Evolutionary conservation across 2,888 invertebrate species (phyloP).

Genomic region (Bedellia somnulentella): DNA sequence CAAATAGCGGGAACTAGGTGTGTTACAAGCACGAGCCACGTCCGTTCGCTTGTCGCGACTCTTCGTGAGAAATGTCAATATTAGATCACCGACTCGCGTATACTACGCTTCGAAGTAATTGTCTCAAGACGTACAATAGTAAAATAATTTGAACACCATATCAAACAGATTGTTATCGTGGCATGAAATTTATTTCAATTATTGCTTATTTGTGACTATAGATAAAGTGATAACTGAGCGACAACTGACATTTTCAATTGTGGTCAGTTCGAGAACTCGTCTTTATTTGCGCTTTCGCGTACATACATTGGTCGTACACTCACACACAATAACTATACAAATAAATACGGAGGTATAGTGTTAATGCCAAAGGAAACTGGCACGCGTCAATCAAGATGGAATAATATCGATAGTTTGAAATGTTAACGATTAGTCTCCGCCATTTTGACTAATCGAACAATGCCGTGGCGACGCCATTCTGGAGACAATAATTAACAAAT

Average conservation of each 20-base stretch:
- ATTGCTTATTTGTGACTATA: too few relatives aligned
- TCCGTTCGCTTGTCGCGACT: slow-evolving; percentile 23
- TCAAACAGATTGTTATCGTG: too few relatives aligned
- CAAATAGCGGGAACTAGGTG: slow-evolving; percentile 18
- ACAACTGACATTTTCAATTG: too few relatives aligned
- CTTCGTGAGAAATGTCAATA: slow-evolving; percentile 58
- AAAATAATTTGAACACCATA: too few relatives aligned
- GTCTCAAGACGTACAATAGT: slow-evolving; percentile 42
- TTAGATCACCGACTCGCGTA: slow-evolving; percentile 32
- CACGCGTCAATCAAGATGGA: slow-evolving; percentile 58
- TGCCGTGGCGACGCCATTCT: slow-evolving; percentile 49
- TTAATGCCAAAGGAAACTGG: slow-evolving; percentile 42
- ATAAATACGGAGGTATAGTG: slow-evolving; percentile 50
- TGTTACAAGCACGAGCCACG: slow-evolving; percentile 34
- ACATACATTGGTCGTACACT: too few relatives aligned
- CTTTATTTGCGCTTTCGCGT: slow-evolving; percentile 52
- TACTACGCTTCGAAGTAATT: slow-evolving; percentile 51
- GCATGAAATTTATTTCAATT: too few relatives aligned
- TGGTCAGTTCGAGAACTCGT: slow-evolving; percentile 43
- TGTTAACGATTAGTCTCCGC: slow-evolving; percentile 52
- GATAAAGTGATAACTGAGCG: too few relatives aligned
- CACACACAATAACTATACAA: too few relatives aligned
- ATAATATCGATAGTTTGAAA: slow-evolving; percentile 26
- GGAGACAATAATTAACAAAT: slow-evolving; percentile 60
- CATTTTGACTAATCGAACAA: slow-evolving; percentile 48